Percentiles rank a stretch among this genome's conserved stretches.
phyloP scores from a whole-genome alignment of 92 coral and sea anemone genomes.

The Pocillopora meandrina region DNA sequence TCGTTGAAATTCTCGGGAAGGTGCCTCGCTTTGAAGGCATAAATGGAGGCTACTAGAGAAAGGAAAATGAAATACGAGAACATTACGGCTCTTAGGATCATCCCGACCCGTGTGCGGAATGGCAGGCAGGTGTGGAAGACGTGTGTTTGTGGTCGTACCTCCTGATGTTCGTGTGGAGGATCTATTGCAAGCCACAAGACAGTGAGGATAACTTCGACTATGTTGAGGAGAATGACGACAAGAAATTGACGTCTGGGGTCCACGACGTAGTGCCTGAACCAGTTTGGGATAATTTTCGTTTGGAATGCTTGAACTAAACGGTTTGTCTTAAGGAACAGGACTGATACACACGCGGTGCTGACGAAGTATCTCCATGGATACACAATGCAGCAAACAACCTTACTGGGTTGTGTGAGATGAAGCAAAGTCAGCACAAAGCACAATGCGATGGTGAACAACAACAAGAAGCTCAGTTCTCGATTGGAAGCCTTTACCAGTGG shows the following conservation, averaged over 20 bases:
- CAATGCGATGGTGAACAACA: conserved; percentile 57
- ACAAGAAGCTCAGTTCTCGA: conserved; percentile 70
- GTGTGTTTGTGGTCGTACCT: conserved; percentile 31
- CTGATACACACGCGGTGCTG: conserved; percentile 69
- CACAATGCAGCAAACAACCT: conserved; percentile 51
- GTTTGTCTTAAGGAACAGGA: conserved; percentile 74
- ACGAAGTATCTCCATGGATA: conserved; percentile 73
- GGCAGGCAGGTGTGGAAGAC: conserved; percentile 51
- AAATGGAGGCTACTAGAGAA: conserved; percentile 42
- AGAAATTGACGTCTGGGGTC: conserved; percentile 53
- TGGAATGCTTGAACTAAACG: conserved; percentile 78
- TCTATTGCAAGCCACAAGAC: conserved; percentile 44
- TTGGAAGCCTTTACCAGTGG: conserved; percentile 79
- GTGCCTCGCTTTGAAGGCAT: conserved; percentile 60
- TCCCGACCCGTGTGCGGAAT: conserved; percentile 28
- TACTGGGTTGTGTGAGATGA: conserved; percentile 63
- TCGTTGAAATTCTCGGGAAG: conserved; percentile 62
- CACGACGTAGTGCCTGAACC: conserved; percentile 47
- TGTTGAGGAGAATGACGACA: conserved; percentile 37
- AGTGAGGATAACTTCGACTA: conserved; percentile 38
- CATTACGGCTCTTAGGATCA: conserved; percentile 28
- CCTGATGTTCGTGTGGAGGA: conserved; percentile 44
- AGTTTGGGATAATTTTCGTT: conserved; percentile 38
- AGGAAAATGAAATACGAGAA: conserved; percentile 51
- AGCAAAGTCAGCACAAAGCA: conserved; percentile 66